Evolutionary conservation across 1,140 invertebrate genomes (phyloP).

Genomic region (Scaptodrosophila lebanonensis): DNA sequence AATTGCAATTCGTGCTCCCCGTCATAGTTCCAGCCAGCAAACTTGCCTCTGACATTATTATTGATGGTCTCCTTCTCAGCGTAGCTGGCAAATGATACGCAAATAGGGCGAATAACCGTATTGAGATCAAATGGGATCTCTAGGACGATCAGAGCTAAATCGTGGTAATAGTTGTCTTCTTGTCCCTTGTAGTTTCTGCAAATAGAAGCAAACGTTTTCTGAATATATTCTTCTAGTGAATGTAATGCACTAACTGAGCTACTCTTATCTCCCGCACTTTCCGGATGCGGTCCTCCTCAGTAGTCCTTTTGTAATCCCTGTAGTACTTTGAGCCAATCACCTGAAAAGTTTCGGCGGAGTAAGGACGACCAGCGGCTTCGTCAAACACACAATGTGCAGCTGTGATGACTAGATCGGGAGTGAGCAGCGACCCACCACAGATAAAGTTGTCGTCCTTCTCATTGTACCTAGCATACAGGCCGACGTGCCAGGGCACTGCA

Average conservation of each 20-base stretch:
- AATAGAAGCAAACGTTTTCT: neutral
- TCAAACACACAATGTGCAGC: slow-evolving; percentile 60
- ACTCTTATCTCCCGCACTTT: slow-evolving; percentile 38
- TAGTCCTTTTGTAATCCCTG: slow-evolving; percentile 26
- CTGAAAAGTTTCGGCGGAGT: slow-evolving; percentile 21
- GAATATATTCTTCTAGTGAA: neutral
- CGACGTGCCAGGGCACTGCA: slow-evolving; percentile 80
- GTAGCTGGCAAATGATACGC: slow-evolving; percentile 20
- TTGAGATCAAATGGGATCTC: slow-evolving; percentile 36
- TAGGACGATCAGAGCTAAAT: slow-evolving; percentile 45
- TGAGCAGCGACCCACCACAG: slow-evolving; percentile 78
- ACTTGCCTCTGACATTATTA: slow-evolving; percentile 28
- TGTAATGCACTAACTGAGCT: slow-evolving; percentile 16
- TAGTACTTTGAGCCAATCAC: slow-evolving; percentile 52
- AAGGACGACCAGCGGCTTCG: slow-evolving; percentile 10
- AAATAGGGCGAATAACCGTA: slow-evolving; percentile 47
- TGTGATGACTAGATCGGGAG: slow-evolving; percentile 56
- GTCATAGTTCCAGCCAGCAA: slow-evolving; percentile 57
- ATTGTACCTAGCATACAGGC: slow-evolving; percentile 76
- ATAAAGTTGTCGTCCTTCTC: slow-evolving; percentile 70
- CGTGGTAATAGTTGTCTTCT: slow-evolving; percentile 25
- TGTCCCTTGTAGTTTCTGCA: slow-evolving; percentile 34
- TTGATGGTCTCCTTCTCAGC: slow-evolving; percentile 53
- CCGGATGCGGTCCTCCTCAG: slow-evolving; percentile 6
- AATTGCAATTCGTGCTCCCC: slow-evolving; percentile 49